Evolutionary conservation across 2,113 vertebrate species (phyloP), one percentile per base, ranked within the genome.

Genomic region (Actenoides lindsayi): DNA sequence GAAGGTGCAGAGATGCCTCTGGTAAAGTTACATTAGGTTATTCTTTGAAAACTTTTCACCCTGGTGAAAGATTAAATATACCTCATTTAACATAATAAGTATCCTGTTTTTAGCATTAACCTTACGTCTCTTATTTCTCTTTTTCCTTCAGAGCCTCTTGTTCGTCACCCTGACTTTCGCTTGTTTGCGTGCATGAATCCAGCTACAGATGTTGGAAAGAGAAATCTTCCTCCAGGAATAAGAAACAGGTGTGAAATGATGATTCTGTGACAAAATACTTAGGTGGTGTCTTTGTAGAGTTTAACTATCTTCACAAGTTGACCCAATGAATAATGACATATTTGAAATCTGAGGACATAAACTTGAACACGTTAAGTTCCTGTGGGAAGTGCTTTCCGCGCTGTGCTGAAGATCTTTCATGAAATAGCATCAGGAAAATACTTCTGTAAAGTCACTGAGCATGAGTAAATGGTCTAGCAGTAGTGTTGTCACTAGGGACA

Each of bases 131-230:
- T 67, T 56, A 21, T 80, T 51, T 69, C 83, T 93, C 24, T 96
- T 91, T 91, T 90, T 25, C 42, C 25, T 89, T 91, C 39, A 99
- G 99, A 99, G 75, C 99, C 99, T 16, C 96, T 99, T 84, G 95
- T 98, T 74, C 99, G 99, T 56, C 98, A 99, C 86, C 98, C 98
- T 82, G 99, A 99, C 96, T 99, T 99, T 97, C 98, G 97, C 51
- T 98, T 99, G 79, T 99, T 99, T 98, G 99, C 99, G 8, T 99
- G 99, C 96, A 99, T 99, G 99, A 99, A 99, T 95, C 99, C 99
- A 85, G 99, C 99, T 73, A 99, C 99, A 31, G 99, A 99, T 94
- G 99, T 99, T 65, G 99, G 99, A 57, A 99, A 99, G 97, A 99
- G 98, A 96, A 99, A 99, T 97, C 98, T 99, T 41, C 99, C 99